Evolutionary conservation across 2,888 invertebrate genomes (phyloP).

Genomic region (Ormyrus labotus): DNA sequence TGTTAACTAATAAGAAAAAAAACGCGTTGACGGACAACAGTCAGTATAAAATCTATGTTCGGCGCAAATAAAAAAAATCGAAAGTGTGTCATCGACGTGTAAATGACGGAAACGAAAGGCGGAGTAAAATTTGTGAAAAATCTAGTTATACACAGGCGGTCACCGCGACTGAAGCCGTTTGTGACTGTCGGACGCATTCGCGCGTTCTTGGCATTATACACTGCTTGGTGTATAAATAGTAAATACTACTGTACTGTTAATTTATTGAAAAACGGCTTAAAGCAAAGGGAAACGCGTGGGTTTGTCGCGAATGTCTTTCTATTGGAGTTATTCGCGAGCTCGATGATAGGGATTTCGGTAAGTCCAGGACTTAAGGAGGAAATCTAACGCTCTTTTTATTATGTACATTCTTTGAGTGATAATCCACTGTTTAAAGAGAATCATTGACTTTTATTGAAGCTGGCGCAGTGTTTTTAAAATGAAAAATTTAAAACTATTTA

Average conservation of each 20-base stretch:
- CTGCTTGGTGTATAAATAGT: conserved; percentile 33
- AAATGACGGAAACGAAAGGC: neutral
- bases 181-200: conserved; percentile 9
- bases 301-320: too few relatives aligned
- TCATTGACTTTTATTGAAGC: too few relatives aligned
- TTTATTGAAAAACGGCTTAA: conserved; percentile 34
- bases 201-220: conserved; percentile 21
- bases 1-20: conserved; percentile 1
- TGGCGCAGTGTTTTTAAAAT: too few relatives aligned
- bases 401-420: neutral
- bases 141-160: conserved; percentile 42
- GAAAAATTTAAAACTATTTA: too few relatives aligned
- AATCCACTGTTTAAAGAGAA: too few relatives aligned
- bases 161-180: conserved; percentile 24
- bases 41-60: neutral
- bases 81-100: conserved; percentile 62
- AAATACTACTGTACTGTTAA: conserved; percentile 30
- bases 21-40: conserved; percentile 12
- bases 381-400: neutral
- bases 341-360: neutral
- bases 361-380: conserved; percentile 28
- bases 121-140: conserved; percentile 12
- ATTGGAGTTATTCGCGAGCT: neutral
- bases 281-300: conserved; percentile 4
- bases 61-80: conserved; percentile 41